These are phyloP conservation scores for Centruroides vittatus DNA, from an alignment of 1,140 invertebrate genomes.

Conservation along the genomic window DNA sequence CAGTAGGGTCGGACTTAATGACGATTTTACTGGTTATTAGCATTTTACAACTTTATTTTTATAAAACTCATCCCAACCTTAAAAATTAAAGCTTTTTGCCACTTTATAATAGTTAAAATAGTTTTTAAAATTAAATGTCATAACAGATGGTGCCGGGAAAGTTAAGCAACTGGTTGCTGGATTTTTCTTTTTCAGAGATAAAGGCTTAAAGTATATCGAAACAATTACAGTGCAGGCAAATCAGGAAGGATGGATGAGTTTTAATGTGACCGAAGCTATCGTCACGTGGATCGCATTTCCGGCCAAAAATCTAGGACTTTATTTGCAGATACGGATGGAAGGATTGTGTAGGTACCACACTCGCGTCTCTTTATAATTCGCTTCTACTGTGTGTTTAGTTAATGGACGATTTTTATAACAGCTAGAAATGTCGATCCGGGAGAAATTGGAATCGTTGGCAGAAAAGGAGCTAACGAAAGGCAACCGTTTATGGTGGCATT, in stretches of 20 bases:
- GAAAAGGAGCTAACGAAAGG: slow-evolving; percentile 56
- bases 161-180: too few species aligned
- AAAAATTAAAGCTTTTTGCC: too few species aligned
- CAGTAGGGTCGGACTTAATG: too few species aligned
- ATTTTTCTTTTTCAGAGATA: background rate
- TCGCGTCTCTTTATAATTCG: too few species aligned
- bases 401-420: slow-evolving; percentile 21
- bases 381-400: background rate
- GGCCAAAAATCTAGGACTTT: slow-evolving; percentile 70
- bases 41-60: too few species aligned
- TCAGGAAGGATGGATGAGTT: slow-evolving; percentile 17
- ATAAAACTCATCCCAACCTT: too few species aligned
- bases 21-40: background rate
- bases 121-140: too few species aligned
- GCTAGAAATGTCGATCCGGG: slow-evolving; percentile 64
- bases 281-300: slow-evolving; percentile 38
- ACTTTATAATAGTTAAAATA: too few species aligned
- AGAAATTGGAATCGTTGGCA: slow-evolving; percentile 64
- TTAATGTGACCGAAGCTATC: slow-evolving; percentile 20
- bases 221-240: background rate
- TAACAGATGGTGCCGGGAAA: too few species aligned
- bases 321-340: slow-evolving; percentile 59
- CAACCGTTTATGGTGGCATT: slow-evolving; percentile 82
- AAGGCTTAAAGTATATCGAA: background rate
- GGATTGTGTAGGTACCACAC: slow-evolving; percentile 23